Percentiles rank a stretch among this genome's conserved stretches.
These are phyloP conservation scores for Drosophila ambigua DNA, from an alignment of 1,140 invertebrate genomes.

Conservation along the genomic window DNA sequence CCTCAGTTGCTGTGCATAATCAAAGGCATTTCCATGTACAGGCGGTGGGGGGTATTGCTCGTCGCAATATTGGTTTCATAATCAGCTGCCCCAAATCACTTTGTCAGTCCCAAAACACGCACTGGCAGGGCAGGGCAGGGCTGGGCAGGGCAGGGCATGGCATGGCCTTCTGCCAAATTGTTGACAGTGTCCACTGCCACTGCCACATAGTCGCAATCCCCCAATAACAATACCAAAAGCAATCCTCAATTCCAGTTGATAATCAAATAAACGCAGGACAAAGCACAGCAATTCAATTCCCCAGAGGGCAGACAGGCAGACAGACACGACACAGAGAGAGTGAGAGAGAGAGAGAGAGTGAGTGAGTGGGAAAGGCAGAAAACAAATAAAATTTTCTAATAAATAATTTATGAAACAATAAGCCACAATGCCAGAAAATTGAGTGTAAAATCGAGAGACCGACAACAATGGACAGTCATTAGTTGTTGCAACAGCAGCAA, in stretches of 20 bases:
- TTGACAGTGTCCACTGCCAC: neutral
- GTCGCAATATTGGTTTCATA: conserved; percentile 28
- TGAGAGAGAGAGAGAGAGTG: conserved; percentile 10
- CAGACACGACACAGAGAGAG: neutral
- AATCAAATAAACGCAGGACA: conserved; percentile 26
- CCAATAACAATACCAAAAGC: too few relatives aligned
- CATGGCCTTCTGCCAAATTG: neutral
- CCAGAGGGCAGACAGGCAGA: neutral
- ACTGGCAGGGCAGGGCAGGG: neutral
- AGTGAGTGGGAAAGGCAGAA: neutral
- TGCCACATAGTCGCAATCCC: too few relatives aligned
- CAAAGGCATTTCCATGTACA: conserved; percentile 8
- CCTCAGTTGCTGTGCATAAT: conserved; percentile 26
- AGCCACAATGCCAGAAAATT: conserved; percentile 65
- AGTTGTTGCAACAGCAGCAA: conserved; percentile 46
- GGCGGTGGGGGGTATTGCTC: neutral
- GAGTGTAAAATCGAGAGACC: conserved; percentile 65
- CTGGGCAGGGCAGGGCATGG: conserved; percentile 1
- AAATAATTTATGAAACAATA: conserved; percentile 75
- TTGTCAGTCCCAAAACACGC: conserved; percentile 30
- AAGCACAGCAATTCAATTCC: conserved; percentile 36
- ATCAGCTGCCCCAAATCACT: conserved; percentile 33
- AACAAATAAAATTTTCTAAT: conserved; percentile 60
- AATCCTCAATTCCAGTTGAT: conserved; percentile 5
- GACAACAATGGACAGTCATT: conserved; percentile 72